Evolutionary conservation across 1,140 invertebrate species (phyloP), one percentile per base, ranked within the genome.

Genomic region (Eciton burchellii): DNA sequence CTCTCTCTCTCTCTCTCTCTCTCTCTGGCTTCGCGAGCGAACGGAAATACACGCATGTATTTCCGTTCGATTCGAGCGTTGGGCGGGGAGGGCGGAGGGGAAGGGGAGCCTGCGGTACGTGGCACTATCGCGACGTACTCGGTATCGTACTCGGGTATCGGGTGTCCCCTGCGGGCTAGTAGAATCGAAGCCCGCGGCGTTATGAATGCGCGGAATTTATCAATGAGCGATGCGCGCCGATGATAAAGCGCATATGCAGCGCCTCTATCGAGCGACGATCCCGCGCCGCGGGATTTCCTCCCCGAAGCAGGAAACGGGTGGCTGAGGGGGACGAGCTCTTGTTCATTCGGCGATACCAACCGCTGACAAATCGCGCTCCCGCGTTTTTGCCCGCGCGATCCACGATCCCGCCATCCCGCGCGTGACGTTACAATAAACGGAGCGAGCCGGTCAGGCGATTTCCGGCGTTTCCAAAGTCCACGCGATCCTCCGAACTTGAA

Each of bases 171-270:
- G 84, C 84, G 79, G 60, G 76, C 59, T 56, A 52, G 83, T 66
- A 79, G 21, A 73, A 60, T 66, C 60, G 63, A n/a, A 62, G 49
- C 74, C 56, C 35, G 63, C 41, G 74, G 88, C 89, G 88, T 92
- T 93, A 92, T 92, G 92, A 92, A 93, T 92, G 92, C 87, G 86
- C 90, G 91, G 92, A 93, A 93, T 93, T 93, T 93, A 93, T 93
- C 92, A 93, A 93, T 93, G 92, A 92, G 93, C 88, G 88, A n/a
- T n/a, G 88, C 89, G 89, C 89, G 88, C 88, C 89, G 89, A 93
- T 93, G 92, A 93, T 93, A 92, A 93, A 93, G 93, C 88, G 92
- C 87, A 82, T 86, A 86, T 86, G 84, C 81, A 89, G 88, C 90
- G n/a, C n/a, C n/a, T n/a, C n/a, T n/a, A n/a, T n/a, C n/a, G n/a